Evolutionary conservation across 2,113 vertebrate genomes (phyloP).

Genomic region (Gallinago undulata): DNA sequence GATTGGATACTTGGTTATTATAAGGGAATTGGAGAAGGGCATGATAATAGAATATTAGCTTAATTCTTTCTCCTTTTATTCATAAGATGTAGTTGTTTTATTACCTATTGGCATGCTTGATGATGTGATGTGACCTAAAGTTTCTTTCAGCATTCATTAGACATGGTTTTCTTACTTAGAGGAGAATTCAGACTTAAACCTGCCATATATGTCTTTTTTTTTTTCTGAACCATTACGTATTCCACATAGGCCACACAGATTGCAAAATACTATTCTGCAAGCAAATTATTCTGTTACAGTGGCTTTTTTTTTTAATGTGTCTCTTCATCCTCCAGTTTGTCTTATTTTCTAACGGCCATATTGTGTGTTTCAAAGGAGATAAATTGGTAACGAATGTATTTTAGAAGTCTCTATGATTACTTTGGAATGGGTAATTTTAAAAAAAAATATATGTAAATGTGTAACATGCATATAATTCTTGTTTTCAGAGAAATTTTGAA

Average conservation of each 20-base stretch:
- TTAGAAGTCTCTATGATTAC: conserved; percentile 9
- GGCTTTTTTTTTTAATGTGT: background rate
- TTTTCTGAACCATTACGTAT: conserved; percentile 6
- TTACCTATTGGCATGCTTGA: background rate
- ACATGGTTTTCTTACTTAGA: background rate
- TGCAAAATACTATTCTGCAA: conserved; percentile 49
- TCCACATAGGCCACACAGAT: background rate
- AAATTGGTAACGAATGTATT: conserved; percentile 23
- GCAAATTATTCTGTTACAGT: conserved; percentile 29
- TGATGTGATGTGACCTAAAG: background rate
- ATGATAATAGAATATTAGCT: background rate
- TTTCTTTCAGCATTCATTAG: conserved; percentile 14
- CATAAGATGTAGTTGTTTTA: background rate
- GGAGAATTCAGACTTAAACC: conserved; percentile 30
- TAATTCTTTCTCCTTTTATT: conserved; percentile 25
- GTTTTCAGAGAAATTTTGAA: background rate
- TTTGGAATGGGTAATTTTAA: conserved; percentile 1
- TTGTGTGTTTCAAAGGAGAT: background rate
- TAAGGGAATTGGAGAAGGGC: background rate
- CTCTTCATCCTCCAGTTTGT: background rate
- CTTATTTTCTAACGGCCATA: background rate
- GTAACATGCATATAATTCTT: background rate
- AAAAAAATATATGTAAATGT: background rate
- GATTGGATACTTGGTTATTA: background rate
- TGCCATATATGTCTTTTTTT: background rate